A percentile compares a stretch with the other conserved stretches of the same genome.
phyloP scores from a whole-genome alignment of 2,888 invertebrate genomes.

The Cecidostiba fungosa region DNA sequence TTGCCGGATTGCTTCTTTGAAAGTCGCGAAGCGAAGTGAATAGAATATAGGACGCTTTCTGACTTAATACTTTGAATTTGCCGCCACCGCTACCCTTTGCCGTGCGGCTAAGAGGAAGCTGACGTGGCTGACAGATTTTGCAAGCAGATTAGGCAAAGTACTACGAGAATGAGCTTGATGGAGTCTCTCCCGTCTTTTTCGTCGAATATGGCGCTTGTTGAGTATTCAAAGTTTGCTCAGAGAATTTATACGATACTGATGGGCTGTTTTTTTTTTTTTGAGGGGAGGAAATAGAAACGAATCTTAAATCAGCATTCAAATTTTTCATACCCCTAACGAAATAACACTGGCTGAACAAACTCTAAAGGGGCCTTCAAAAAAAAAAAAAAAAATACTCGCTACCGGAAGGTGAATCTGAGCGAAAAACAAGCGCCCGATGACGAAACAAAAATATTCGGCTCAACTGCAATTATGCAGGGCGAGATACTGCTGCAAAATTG shows the following conservation, averaged over 20 bases:
- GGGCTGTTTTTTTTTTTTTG: too few species aligned
- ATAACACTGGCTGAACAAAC: slow-evolving; percentile 12
- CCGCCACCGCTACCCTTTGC: neutral
- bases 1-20: neutral
- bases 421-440: slow-evolving; percentile 12
- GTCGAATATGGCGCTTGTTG: too few species aligned
- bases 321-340: slow-evolving; percentile 9
- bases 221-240: neutral
- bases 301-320: slow-evolving; percentile 41
- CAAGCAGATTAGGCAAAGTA: neutral
- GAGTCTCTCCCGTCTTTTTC: neutral
- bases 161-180: neutral
- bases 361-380: neutral
- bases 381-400: neutral
- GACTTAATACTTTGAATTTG: neutral
- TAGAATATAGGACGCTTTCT: neutral
- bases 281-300: neutral
- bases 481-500: neutral
- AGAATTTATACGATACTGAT: slow-evolving; percentile 16
- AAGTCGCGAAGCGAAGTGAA: neutral
- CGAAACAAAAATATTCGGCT: slow-evolving; percentile 6
- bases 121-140: neutral
- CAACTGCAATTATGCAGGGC: neutral
- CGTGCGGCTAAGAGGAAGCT: neutral
- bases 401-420: neutral